A percentile compares a stretch with the other conserved stretches of the same genome.
Conservation (phyloP, 2,113 vertebrate genomes). For the Coregonus clupeaformis region DNA sequence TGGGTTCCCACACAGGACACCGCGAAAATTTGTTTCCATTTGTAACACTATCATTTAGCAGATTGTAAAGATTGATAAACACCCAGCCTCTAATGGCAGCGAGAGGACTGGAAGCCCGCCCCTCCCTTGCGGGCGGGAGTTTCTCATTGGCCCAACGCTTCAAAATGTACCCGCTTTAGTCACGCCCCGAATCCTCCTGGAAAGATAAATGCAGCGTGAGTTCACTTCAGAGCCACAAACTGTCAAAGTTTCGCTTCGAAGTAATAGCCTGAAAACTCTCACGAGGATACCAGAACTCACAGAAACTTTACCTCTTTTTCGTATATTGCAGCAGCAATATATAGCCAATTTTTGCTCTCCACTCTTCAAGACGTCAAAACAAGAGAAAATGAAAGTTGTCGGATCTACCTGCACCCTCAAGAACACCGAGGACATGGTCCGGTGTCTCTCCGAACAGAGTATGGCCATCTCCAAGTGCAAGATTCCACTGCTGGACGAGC, state of each 20-base stretch:
- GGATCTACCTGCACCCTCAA: constrained; percentile 61
- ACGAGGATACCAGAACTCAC: neutral
- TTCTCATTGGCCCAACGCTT: constrained; percentile 21
- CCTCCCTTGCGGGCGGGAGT: neutral
- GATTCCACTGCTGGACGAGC: constrained; percentile 65
- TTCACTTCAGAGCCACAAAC: constrained; percentile 1
- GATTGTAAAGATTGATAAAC: constrained; percentile 47
- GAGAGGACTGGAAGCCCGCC: neutral
- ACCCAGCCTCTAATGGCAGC: constrained; percentile 17
- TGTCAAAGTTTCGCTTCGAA: constrained; percentile 20
- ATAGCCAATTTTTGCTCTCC: neutral
- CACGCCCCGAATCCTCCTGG: constrained; percentile 20
- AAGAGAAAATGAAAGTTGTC: constrained; percentile 66
- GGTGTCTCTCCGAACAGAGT: constrained; percentile 70
- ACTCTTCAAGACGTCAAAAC: neutral
- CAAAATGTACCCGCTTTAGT: neutral
- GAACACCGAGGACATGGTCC: constrained; percentile 64
- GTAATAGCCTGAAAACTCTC: neutral
- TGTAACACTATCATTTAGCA: constrained; percentile 41
- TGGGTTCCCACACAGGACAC: constrained; percentile 49
- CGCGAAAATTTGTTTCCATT: constrained; percentile 50
- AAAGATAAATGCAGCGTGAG: constrained; percentile 32
- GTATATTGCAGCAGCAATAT: neutral
- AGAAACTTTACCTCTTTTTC: neutral
- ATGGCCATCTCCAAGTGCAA: constrained; percentile 72